These are phyloP conservation scores for Drosophila aldrichi DNA, from an alignment of 2,888 invertebrate genomes.

Conservation along the genomic window DNA sequence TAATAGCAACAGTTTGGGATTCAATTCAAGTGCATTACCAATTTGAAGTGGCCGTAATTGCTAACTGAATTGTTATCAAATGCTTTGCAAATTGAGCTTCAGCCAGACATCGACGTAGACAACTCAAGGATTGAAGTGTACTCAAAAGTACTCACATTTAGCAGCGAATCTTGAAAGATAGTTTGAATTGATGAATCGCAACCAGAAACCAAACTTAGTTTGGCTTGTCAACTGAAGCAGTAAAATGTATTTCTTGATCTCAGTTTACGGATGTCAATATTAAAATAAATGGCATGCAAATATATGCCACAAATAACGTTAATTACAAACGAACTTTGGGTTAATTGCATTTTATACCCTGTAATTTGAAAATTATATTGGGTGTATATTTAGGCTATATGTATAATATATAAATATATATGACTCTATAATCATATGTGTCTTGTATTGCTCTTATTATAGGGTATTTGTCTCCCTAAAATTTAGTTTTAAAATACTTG, in stretches of 20 bases:
- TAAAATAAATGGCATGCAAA: conserved; percentile 2
- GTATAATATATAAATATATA: neutral
- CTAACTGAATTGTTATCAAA: conserved; percentile 23
- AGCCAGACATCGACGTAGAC: conserved; percentile 1
- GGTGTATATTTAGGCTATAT: neutral
- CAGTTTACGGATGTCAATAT: neutral
- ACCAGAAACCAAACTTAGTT: neutral
- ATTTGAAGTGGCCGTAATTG: conserved; percentile 25
- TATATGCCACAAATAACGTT: conserved; percentile 7
- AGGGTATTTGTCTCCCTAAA: neutral
- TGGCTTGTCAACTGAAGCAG: neutral
- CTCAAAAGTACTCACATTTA: neutral
- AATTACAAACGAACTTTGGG: conserved; percentile 15
- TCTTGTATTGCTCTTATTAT: neutral
- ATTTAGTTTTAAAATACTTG: neutral
- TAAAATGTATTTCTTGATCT: neutral
- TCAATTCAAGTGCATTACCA: conserved; percentile 13
- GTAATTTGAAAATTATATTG: neutral
- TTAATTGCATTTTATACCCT: conserved; percentile 14
- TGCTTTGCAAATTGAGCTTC: conserved; percentile 17
- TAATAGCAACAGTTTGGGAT: conserved; percentile 28
- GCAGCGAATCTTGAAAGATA: too few relatives aligned
- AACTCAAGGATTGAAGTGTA: too few relatives aligned
- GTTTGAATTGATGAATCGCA: neutral
- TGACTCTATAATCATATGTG: too few relatives aligned